Evolutionary conservation across 2,113 vertebrate genomes (phyloP).

Genomic region (Narcine bancroftii): DNA sequence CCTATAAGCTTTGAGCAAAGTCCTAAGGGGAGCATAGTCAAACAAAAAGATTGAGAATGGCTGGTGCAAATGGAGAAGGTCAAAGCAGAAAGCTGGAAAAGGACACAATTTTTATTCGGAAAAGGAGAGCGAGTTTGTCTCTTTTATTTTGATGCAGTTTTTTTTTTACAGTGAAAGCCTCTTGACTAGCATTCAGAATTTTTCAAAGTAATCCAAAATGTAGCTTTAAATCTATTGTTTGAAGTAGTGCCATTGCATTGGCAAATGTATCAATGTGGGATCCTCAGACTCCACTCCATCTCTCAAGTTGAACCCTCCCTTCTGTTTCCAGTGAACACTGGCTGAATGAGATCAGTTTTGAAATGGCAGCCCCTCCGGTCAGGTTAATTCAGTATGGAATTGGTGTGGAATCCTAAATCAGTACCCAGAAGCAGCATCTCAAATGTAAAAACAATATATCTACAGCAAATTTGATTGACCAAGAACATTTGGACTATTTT

Average conservation of each 20-base stretch:
- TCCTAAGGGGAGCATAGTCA: too few species aligned
- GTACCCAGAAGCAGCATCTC: background rate
- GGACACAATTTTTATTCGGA: too few species aligned
- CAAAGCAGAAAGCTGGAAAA: background rate
- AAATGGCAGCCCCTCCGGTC: background rate
- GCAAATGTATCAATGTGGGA: background rate
- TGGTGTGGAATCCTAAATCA: background rate
- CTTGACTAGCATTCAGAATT: background rate
- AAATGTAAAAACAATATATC: background rate
- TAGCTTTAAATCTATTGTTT: background rate
- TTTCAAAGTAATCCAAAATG: background rate
- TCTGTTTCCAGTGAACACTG: background rate
- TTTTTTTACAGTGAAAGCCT: background rate
- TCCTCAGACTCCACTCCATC: background rate
- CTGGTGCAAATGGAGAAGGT: background rate
- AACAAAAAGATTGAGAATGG: too few species aligned
- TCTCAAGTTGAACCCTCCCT: background rate
- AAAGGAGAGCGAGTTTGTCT: background rate
- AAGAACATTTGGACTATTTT: background rate
- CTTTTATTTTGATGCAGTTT: background rate
- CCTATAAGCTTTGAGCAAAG: too few species aligned
- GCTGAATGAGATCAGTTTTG: background rate
- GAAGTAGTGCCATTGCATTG: background rate
- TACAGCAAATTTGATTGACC: background rate
- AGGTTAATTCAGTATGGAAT: background rate